Percentiles rank a stretch among this genome's conserved stretches.
These are phyloP conservation scores for Eupithecia insigniata DNA, from an alignment of 2,888 invertebrate species.

Conservation along the genomic window DNA sequence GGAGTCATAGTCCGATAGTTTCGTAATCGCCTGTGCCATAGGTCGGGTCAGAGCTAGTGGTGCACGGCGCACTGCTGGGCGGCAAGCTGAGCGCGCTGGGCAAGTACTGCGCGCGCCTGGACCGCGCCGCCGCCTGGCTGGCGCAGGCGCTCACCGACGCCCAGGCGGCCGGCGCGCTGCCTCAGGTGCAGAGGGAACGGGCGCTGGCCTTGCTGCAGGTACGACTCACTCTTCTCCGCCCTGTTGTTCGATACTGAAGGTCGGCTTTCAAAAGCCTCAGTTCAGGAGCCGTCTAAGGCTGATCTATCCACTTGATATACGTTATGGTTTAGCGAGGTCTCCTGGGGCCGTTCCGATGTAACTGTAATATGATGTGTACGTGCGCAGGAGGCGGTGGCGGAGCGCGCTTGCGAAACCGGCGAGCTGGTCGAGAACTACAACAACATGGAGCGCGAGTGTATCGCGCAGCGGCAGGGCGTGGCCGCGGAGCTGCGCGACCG, in stretches of 20 bases:
- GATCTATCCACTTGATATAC: background rate
- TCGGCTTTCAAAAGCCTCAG: background rate
- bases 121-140: slow-evolving; percentile 65
- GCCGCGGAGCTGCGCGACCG: slow-evolving; percentile 69
- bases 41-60: slow-evolving; percentile 62
- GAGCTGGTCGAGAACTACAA: slow-evolving; percentile 87
- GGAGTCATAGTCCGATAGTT: background rate
- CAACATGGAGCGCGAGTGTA: slow-evolving; percentile 83
- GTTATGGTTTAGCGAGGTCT: background rate
- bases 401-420: slow-evolving; percentile 85
- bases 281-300: background rate
- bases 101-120: slow-evolving; percentile 82
- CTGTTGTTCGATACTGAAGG: background rate
- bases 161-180: slow-evolving; percentile 15
- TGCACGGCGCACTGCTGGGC: slow-evolving; percentile 83
- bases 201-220: background rate
- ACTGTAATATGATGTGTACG: background rate
- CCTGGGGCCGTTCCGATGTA: background rate
- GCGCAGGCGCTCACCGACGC: slow-evolving; percentile 32
- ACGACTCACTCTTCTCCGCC: background rate
- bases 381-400: slow-evolving; percentile 72
- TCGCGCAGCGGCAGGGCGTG: slow-evolving; percentile 61
- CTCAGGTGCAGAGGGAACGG: background rate
- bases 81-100: slow-evolving; percentile 83
- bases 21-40: background rate